phyloP scores from a whole-genome alignment of 2,888 invertebrate species.

The Eristalinus sepulchralis region DNA sequence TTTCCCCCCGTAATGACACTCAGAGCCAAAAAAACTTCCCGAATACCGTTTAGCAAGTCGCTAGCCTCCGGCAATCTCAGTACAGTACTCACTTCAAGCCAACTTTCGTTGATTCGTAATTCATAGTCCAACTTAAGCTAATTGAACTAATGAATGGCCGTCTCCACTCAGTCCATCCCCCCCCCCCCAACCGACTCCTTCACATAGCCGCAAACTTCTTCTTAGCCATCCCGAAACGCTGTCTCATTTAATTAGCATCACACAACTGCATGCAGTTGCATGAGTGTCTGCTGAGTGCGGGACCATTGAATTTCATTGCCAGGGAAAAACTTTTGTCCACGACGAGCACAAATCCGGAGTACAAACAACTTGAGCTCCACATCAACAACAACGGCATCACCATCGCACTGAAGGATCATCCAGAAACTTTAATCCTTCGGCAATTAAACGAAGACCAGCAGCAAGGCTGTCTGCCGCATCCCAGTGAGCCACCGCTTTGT shows the following conservation, averaged over 20 bases:
- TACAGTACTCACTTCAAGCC: not conserved
- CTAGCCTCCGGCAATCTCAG: not conserved
- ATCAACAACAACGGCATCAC: conserved; percentile 2
- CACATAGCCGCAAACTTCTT: conserved; percentile 16
- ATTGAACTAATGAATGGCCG: not conserved
- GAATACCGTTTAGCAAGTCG: not conserved
- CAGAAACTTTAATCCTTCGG: conserved; percentile 54
- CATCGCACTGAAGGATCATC: conserved; percentile 6
- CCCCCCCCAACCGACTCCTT: not conserved
- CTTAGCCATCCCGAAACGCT: conserved; percentile 9
- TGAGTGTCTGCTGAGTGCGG: conserved; percentile 45
- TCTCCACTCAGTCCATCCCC: not conserved
- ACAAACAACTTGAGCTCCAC: conserved; percentile 28
- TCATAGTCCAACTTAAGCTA: not conserved
- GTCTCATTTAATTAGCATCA: conserved; percentile 54
- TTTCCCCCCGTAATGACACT: not conserved
- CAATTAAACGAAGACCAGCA: conserved; percentile 52
- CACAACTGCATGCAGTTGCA: not conserved
- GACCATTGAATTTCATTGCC: conserved; percentile 27
- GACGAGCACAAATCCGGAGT: conserved; percentile 40
- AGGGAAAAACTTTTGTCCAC: conserved; percentile 40
- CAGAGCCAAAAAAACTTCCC: not conserved
- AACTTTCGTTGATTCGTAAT: not conserved
- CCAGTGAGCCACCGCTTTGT: not conserved
- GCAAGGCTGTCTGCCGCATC: conserved; percentile 1